Evolutionary conservation across 2,113 vertebrate species (phyloP), one percentile per base, ranked within the genome.

Genomic region (Colossoma macropomum): DNA sequence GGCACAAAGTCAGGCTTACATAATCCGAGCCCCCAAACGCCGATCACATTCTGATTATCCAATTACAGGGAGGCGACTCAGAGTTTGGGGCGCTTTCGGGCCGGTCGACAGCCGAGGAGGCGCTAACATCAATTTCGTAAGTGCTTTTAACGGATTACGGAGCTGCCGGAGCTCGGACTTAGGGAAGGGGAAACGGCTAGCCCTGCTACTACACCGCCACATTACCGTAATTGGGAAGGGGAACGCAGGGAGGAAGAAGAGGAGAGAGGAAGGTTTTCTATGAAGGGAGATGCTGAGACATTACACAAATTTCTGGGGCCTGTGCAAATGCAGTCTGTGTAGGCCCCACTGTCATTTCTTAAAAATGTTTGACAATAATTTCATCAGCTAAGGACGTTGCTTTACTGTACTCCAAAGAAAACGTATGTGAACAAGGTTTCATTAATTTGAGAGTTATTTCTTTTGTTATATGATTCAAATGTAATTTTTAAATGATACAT

Each of bases 101-200:
- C 95, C 95, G 92, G 95, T 96, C 95, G 95, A 96, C 96, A 95
- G 95, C 96, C 95, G 95, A 95, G 91, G 94, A 91, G 96, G 94
- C 95, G 95, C 94, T 94, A 96, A 96, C 95, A 96, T 96, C 97
- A 99, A 99, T 99, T 97, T 98, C 95, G 94, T 98, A 45, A 99
- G 97, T 99, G 98, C 98, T 98, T 99, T 98, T 98, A 99, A 96
- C 96, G 97, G 97, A 99, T 99, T 99, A 99, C 94, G 96, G 95
- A 95, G 95, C 52, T 54, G 96, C 95, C 94, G 92, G 93, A 63
- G 94, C 93, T 94, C 91, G 92, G 94, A 90, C 91, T 94, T 92
- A 87, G 92, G 93, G 94, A 84, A 41, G 23, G 94, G 95, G 90
- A 86, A 91, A 95, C 94, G 95, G 94, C 95, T 94, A 93, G 91